Conservation (phyloP, 2,113 vertebrate genomes). For the Rhipidura dahli region DNA sequence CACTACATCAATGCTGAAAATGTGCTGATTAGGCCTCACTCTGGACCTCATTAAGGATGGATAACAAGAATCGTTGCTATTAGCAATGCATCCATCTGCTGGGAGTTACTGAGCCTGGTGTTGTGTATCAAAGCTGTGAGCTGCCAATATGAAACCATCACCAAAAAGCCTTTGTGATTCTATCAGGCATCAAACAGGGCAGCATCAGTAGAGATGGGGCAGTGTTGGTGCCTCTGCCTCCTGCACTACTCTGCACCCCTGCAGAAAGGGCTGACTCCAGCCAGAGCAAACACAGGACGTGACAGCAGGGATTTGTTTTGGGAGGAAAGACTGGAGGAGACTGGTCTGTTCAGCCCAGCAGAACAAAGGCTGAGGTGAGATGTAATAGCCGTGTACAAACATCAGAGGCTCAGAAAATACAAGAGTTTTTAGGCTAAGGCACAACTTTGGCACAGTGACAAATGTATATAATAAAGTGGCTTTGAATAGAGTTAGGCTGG, state of each 20-base stretch:
- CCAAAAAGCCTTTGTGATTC: not conserved
- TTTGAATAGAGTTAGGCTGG: not conserved
- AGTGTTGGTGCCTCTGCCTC: not conserved
- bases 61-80: not conserved
- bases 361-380: not conserved
- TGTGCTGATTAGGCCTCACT: not conserved
- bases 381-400: not conserved
- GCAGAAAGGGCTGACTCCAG: not conserved
- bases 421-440: not conserved
- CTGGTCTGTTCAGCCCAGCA: not conserved
- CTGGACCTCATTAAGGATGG: not conserved
- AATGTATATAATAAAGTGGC: not conserved
- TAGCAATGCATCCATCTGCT: not conserved
- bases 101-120: not conserved
- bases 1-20: not conserved
- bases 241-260: not conserved
- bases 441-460: not conserved
- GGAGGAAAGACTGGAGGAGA: not conserved
- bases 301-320: not conserved
- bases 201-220: not conserved
- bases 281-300: not conserved
- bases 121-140: not conserved
- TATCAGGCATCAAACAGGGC: not conserved
- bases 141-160: not conserved
- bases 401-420: not conserved